phyloP scores from a whole-genome alignment of 2,113 vertebrate genomes.

The Bombycilla garrulus region DNA sequence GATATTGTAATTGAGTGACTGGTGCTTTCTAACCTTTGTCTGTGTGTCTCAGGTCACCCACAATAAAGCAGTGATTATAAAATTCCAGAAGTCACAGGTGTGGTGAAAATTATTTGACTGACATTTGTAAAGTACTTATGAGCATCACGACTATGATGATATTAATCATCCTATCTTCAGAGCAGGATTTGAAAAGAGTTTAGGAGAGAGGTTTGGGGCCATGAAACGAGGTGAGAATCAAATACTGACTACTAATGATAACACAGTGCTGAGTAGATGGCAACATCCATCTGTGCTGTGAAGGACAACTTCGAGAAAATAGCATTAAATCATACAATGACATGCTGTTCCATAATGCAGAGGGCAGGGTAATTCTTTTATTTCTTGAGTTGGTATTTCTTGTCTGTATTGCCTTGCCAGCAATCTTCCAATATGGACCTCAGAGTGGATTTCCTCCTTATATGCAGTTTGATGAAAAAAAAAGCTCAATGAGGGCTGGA shows the following conservation, averaged over 20 bases:
- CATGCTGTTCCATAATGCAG: constrained; percentile 22
- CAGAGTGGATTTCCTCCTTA: not conserved
- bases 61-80: not conserved
- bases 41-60: not conserved
- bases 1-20: not conserved
- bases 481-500: not conserved
- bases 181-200: not conserved
- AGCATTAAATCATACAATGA: constrained; percentile 16
- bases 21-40: not conserved
- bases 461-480: not conserved
- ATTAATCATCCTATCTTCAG: not conserved
- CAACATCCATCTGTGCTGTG: constrained; percentile 62
- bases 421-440: not conserved
- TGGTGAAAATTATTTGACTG: not conserved
- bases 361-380: not conserved
- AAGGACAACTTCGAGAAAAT: constrained; percentile 29
- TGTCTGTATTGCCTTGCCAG: not conserved
- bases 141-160: not conserved
- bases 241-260: constrained; percentile 36
- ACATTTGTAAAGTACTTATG: not conserved
- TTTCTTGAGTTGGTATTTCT: not conserved
- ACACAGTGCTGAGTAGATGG: not conserved
- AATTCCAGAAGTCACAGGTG: not conserved
- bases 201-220: not conserved
- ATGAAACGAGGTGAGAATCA: not conserved